Evolutionary conservation across 1,140 invertebrate species (phyloP), one percentile per base, ranked within the genome.

Genomic region (Antheraea pernyi): DNA sequence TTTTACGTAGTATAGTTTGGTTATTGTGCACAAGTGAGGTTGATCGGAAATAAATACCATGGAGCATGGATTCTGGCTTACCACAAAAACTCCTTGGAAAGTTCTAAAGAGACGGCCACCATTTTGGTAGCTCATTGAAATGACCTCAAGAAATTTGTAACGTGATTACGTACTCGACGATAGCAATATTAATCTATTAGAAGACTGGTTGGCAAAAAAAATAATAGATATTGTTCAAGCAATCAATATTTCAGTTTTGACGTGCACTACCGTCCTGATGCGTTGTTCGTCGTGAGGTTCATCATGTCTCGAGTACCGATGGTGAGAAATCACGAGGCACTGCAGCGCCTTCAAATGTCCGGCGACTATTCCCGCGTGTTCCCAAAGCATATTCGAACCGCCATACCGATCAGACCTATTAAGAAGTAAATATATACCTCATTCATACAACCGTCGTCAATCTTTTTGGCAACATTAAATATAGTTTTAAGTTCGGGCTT

Each of bases 241-340:
- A 53, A 16, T 53, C 6, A 53, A 53, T 53, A 11, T 46, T 72
- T n/a, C 68, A 80, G 91, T 59, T 97, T 96, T 93, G 94, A 94
- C 72, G 97, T 97, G 79, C 80, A 85, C 61, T 63, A 63, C 61
- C 7, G 30, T 37, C 61, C 61, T 5, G 61, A 63, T 0, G 61
- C 61, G 7, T 36, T 73, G 94, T 93, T 82, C 75, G 88, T 83
- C 80, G 93, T 72, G 61, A 78, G 72, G 89, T 95, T 85, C 82
- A 82, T 83, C 10, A 76, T 85, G 77, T 88, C 83, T 0, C 83
- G 86, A 7, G 71, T 86, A 18, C 76, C 83, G 0, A 8, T 71
- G 11, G 87, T 89, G 70, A 79, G 89, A 6, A 83, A 81, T 77
- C 89, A 91, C 65, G 61, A 69, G 0, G 86, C 87, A 0, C 72